Evolutionary conservation across 2,888 invertebrate genomes (phyloP).

Genomic region (Mesorhabditis sp.): DNA sequence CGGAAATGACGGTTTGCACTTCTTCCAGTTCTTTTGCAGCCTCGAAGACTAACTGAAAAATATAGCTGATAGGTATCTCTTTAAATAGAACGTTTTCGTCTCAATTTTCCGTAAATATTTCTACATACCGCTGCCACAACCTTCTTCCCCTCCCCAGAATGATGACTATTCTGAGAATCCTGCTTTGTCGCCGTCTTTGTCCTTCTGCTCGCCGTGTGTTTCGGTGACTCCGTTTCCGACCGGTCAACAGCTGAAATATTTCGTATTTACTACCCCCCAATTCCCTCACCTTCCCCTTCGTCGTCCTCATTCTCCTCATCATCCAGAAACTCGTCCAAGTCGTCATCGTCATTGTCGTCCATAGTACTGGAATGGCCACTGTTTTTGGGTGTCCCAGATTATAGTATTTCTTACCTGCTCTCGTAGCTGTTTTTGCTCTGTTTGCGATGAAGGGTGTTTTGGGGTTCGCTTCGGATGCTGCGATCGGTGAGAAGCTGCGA

Average conservation of each 20-base stretch:
- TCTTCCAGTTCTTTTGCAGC: neutral
- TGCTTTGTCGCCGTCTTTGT: conserved; percentile 8
- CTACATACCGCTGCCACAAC: neutral
- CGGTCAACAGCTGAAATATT: conserved; percentile 4
- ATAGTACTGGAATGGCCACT: conserved; percentile 60
- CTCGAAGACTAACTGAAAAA: neutral
- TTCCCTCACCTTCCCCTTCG: conserved; percentile 29
- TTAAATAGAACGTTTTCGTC: neutral
- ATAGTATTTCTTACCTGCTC: conserved; percentile 29
- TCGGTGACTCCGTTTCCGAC: conserved; percentile 2
- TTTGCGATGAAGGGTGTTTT: conserved; percentile 39
- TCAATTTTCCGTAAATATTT: neutral
- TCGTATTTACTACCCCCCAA: neutral
- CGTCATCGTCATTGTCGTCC: conserved; percentile 82
- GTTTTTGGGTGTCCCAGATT: neutral
- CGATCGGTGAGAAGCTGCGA: neutral
- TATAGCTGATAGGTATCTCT: neutral
- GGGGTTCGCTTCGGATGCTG: conserved; percentile 29
- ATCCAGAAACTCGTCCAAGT: conserved; percentile 64
- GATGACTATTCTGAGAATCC: conserved; percentile 1
- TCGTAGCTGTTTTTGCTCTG: conserved; percentile 54
- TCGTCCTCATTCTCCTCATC: conserved; percentile 56
- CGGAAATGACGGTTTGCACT: neutral
- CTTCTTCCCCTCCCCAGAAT: conserved; percentile 1
- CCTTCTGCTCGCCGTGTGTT: neutral